phyloP scores from a whole-genome alignment of 2,113 vertebrate species.

The Bucco capensis region DNA sequence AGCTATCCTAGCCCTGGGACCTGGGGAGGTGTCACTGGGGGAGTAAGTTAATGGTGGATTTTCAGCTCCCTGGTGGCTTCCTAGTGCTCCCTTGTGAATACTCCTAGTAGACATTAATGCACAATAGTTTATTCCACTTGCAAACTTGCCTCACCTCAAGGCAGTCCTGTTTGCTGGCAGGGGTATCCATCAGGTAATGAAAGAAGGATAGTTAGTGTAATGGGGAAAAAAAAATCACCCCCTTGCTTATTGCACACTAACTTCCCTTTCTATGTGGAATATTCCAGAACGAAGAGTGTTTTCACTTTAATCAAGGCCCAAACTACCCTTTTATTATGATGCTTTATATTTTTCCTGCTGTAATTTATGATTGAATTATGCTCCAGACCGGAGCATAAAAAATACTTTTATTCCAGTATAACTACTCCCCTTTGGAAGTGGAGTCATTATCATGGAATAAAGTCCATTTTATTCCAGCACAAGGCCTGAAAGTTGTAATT shows the following conservation, averaged over 20 bases:
- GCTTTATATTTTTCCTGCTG: slow-evolving; percentile 66
- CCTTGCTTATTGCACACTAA: slow-evolving; percentile 62
- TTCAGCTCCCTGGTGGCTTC: not conserved
- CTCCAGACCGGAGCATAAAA: slow-evolving; percentile 65
- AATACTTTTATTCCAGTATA: slow-evolving; percentile 68
- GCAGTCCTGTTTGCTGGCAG: slow-evolving; percentile 50
- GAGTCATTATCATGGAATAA: slow-evolving; percentile 69
- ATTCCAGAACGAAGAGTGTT: slow-evolving; percentile 68
- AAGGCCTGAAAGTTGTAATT: slow-evolving; percentile 59
- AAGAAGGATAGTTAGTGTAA: slow-evolving; percentile 48
- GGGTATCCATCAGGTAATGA: slow-evolving; percentile 53
- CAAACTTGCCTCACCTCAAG: slow-evolving; percentile 55
- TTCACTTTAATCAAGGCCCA: slow-evolving; percentile 71
- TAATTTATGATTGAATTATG: slow-evolving; percentile 75
- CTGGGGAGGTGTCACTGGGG: not conserved
- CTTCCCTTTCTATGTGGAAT: slow-evolving; percentile 56
- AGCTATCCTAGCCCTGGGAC: not conserved
- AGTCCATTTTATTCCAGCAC: slow-evolving; percentile 69
- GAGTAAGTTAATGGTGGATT: not conserved
- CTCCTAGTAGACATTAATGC: not conserved
- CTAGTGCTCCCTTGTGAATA: not conserved
- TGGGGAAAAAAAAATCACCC: slow-evolving; percentile 64
- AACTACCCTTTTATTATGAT: slow-evolving; percentile 73
- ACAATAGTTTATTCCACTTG: slow-evolving; percentile 37
- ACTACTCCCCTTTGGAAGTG: slow-evolving; percentile 68